Base-by-base conservation (phyloP, 2,797 vertebrate genomes). In the Acanthurus lineatus region DNA sequence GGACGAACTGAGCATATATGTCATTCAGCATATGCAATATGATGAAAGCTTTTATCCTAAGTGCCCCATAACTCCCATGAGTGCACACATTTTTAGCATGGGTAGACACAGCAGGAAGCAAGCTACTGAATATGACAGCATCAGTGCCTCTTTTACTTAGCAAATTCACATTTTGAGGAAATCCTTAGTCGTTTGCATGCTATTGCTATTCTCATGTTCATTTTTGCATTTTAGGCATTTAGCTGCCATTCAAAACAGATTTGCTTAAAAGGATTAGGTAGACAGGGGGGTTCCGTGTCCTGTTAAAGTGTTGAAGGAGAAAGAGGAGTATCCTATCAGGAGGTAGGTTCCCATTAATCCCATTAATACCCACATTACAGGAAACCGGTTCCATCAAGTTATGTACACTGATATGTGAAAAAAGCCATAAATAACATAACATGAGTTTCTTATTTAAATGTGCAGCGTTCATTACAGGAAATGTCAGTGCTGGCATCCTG, bases 11-110 rank as follows among this genome's bases (percentile, higher is more conserved):
- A 76, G 47, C 20, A 14, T 35, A 74, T 28, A 74, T 77, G 62
- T 61, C 67, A 76, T 69, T 81, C 59, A 70, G 72, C 70, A 49
- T 64, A 77, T 81, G 69, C 17, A 61, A 82, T 85, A 75, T 82
- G 45, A 72, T 77, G 28, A 59, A 86, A 68, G 76, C 68, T 87
- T 88, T 88, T 79, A 84, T 81, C 63, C n/a, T 54, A 66, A 84
- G 76, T 87, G 77, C 57, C 69, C 56, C 16, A 28, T 25, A 45
- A 58, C 35, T 75, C 68, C 58, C 12, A 3, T 20, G 69, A 76
- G 74, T 65, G 57, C 64, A 67, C 14, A 73, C 32, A 74, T 73
- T 79, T 86, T 81, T 68, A 80, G 78, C 35, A 52, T 38, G 9
- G 45, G 5, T 65, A 20, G 63, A 60, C 22, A 64, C 47, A 64